phyloP scores from a whole-genome alignment of 1,140 invertebrate species.

The Psilanteris sp. region DNA sequence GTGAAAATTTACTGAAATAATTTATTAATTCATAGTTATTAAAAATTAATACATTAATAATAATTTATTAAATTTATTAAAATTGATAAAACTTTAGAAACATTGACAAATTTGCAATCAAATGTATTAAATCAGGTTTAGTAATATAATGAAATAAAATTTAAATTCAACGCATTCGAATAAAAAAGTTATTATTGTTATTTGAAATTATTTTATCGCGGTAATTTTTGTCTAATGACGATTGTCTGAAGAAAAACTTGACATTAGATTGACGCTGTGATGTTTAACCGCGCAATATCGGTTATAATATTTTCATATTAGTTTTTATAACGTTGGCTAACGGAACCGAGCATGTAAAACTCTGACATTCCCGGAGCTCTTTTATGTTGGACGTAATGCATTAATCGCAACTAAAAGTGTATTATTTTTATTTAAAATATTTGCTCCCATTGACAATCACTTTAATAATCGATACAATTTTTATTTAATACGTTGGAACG shows the following conservation, averaged over 20 bases:
- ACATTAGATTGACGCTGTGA: slow-evolving; percentile 11
- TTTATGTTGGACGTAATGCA: slow-evolving; percentile 9
- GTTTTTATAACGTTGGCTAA: slow-evolving; percentile 39
- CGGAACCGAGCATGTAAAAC: slow-evolving; percentile 20
- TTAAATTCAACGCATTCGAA: too few species aligned
- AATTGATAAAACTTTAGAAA: too few species aligned
- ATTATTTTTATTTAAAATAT: slow-evolving; percentile 13
- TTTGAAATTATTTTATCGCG: neutral
- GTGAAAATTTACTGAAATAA: too few species aligned
- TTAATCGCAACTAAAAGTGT: slow-evolving; percentile 4
- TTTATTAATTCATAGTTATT: too few species aligned
- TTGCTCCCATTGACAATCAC: slow-evolving; percentile 7
- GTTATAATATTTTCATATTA: slow-evolving; percentile 45
- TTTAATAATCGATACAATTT: too few species aligned
- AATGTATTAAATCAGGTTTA: too few species aligned
- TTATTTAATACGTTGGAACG: too few species aligned
- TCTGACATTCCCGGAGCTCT: slow-evolving; percentile 18
- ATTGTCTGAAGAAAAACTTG: slow-evolving; percentile 10
- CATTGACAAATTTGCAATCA: too few species aligned
- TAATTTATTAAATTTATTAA: too few species aligned
- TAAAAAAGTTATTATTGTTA: neutral
- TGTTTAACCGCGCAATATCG: slow-evolving; percentile 1
- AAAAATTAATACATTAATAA: too few species aligned
- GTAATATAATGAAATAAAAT: too few species aligned
- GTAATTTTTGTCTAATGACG: slow-evolving; percentile 21